A percentile compares a stretch with the other conserved stretches of the same genome.
These are phyloP conservation scores for Polydrusus cervinus DNA, from an alignment of 2,888 invertebrate genomes.

Conservation along the genomic window DNA sequence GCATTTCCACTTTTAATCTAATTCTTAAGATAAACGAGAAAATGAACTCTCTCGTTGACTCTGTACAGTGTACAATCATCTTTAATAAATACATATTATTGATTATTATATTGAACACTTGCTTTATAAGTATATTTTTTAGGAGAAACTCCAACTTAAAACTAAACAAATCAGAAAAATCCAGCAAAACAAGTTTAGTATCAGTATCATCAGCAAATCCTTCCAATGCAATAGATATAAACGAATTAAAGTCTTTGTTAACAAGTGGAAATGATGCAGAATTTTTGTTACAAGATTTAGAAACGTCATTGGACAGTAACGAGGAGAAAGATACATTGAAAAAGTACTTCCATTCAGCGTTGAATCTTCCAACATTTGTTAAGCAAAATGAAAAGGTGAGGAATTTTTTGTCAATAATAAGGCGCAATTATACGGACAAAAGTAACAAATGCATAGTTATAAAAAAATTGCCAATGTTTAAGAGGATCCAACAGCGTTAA, in stretches of 20 bases:
- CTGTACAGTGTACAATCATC: too few relatives aligned
- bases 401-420: too few relatives aligned
- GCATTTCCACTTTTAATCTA: too few relatives aligned
- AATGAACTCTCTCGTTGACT: too few relatives aligned
- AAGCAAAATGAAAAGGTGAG: slow-evolving; percentile 61
- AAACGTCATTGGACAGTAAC: slow-evolving; percentile 73
- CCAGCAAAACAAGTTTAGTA: slow-evolving; percentile 61
- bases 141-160: slow-evolving; percentile 55
- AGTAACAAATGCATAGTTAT: too few relatives aligned
- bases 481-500: too few relatives aligned
- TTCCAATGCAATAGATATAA: slow-evolving; percentile 76
- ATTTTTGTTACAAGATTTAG: slow-evolving; percentile 77
- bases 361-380: slow-evolving; percentile 84
- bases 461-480: too few relatives aligned
- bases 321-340: slow-evolving; percentile 70
- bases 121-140: slow-evolving; percentile 5
- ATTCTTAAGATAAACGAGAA: too few relatives aligned
- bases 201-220: slow-evolving; percentile 71
- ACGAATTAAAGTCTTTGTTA: slow-evolving; percentile 80
- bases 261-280: slow-evolving; percentile 82
- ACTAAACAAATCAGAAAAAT: slow-evolving; percentile 60
- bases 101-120: too few relatives aligned
- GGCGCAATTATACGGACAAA: too few relatives aligned
- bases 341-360: slow-evolving; percentile 78
- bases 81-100: too few relatives aligned